Conservation (phyloP, 2,888 invertebrate species). For the Philonicus albiceps region DNA sequence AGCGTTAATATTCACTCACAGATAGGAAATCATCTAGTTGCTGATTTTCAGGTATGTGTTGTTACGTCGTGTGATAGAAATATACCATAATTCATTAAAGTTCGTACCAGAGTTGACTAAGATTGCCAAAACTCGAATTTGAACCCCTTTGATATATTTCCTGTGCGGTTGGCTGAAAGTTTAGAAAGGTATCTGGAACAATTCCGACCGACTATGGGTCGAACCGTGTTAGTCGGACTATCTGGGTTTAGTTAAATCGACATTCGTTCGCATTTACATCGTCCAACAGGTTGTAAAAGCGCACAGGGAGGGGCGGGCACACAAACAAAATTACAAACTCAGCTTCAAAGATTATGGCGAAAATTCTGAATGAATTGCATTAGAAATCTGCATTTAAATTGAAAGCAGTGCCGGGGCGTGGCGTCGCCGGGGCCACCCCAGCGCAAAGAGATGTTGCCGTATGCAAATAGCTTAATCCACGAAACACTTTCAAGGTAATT, state of each 20-base stretch:
- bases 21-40: neutral
- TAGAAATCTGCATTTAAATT: slow-evolving; percentile 48
- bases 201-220: neutral
- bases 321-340: slow-evolving; percentile 33
- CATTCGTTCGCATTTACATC: neutral
- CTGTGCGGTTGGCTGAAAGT: neutral
- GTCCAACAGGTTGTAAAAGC: slow-evolving; percentile 21
- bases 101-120: neutral
- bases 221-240: neutral
- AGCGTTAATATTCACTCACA: too few relatives aligned
- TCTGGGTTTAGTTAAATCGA: neutral
- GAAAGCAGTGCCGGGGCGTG: slow-evolving; percentile 29
- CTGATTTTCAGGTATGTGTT: neutral
- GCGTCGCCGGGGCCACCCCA: neutral
- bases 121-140: neutral
- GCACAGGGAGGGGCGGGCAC: neutral
- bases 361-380: slow-evolving; percentile 44
- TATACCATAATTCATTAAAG: neutral
- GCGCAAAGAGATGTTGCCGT: slow-evolving; percentile 33
- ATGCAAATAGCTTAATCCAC: slow-evolving; percentile 48
- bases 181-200: neutral
- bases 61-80: neutral
- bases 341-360: slow-evolving; percentile 37
- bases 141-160: neutral
- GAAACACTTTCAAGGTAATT: slow-evolving; percentile 49